Percentiles rank a stretch among this genome's conserved stretches.
These are phyloP conservation scores for Lissonota sp. DNA, from an alignment of 2,888 invertebrate species.

Conservation along the genomic window DNA sequence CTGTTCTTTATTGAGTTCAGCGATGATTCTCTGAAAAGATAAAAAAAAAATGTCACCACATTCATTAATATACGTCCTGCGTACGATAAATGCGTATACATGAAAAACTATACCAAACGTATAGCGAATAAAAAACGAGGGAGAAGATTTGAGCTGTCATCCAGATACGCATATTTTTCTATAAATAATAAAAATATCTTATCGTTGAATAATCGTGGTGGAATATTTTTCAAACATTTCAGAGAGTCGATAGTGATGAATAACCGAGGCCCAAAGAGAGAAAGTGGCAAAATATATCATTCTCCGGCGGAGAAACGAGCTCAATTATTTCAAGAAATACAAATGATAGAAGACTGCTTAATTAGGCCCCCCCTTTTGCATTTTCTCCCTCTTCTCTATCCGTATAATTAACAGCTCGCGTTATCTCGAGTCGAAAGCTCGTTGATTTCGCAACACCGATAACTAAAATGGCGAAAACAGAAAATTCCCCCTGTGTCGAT, in stretches of 20 bases:
- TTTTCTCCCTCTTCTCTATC: background rate
- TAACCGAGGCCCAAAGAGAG: background rate
- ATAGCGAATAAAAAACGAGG: background rate
- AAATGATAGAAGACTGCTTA: background rate
- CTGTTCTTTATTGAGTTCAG: slow-evolving; percentile 98
- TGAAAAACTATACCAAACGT: too few species aligned
- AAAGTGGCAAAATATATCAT: background rate
- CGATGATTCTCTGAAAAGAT: slow-evolving; percentile 93
- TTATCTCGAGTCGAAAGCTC: slow-evolving; percentile 9
- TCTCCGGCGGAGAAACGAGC: too few species aligned
- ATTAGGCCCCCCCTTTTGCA: slow-evolving; percentile 19
- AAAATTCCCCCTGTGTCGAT: background rate
- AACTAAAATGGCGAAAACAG: slow-evolving; percentile 15
- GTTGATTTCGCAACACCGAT: slow-evolving; percentile 29
- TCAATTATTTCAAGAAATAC: too few species aligned
- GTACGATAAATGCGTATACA: too few species aligned
- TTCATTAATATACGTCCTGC: too few species aligned
- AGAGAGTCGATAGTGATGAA: too few species aligned
- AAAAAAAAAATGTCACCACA: too few species aligned
- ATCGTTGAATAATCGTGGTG: background rate
- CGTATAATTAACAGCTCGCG: background rate
- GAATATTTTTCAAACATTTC: background rate
- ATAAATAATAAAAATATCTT: too few species aligned
- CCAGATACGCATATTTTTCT: too few species aligned
- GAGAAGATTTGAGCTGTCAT: too few species aligned